These are phyloP conservation scores for Festucalex cinctus DNA, from an alignment of 2,113 vertebrate species.

Conservation along the genomic window DNA sequence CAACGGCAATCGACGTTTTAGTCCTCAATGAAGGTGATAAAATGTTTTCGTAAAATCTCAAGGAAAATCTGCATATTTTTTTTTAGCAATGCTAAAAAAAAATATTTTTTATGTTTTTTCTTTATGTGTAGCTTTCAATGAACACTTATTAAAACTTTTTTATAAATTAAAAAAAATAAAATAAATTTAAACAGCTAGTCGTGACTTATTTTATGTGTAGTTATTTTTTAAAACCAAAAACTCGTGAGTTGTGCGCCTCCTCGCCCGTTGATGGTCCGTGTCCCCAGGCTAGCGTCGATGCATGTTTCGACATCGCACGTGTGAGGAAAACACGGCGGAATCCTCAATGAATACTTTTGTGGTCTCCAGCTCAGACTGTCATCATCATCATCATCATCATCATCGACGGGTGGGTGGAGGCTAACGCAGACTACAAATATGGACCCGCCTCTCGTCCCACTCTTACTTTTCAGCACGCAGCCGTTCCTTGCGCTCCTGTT, in stretches of 20 bases:
- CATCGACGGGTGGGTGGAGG: slow-evolving; percentile 45
- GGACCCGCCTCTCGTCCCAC: neutral
- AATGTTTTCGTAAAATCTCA: neutral
- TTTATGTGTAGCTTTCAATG: too few species aligned
- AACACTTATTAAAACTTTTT: too few species aligned
- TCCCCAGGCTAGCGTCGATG: neutral
- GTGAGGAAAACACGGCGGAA: neutral
- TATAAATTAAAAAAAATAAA: too few species aligned
- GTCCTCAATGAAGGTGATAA: neutral
- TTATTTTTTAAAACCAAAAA: too few species aligned
- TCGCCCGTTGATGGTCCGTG: neutral
- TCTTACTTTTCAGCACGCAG: neutral
- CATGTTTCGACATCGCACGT: slow-evolving; percentile 1
- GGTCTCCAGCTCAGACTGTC: neutral
- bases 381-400: neutral
- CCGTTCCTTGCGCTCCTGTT: too few species aligned
- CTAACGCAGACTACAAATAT: slow-evolving; percentile 11
- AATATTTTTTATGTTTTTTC: too few species aligned
- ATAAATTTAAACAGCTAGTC: too few species aligned
- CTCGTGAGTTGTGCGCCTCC: neutral
- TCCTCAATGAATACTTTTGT: slow-evolving; percentile 8
- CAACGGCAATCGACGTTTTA: neutral
- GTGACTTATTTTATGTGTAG: too few species aligned
- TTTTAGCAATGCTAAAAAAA: too few species aligned
- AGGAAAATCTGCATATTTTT: too few species aligned